These are phyloP conservation scores for Cacoxenus indagator DNA, from an alignment of 2,888 invertebrate species.

Conservation along the genomic window DNA sequence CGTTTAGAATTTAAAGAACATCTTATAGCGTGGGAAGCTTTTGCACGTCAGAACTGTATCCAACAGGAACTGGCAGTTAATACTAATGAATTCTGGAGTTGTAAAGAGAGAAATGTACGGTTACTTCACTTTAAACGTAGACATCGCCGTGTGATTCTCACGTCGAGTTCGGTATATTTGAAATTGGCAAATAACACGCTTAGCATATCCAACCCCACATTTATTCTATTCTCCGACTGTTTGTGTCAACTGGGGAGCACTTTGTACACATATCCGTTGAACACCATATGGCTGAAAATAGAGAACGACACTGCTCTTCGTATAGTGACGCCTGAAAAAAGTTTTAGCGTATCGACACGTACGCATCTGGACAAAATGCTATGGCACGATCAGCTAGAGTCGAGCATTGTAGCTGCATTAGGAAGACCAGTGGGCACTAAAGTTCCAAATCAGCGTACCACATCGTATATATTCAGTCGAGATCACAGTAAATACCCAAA, in stretches of 20 bases:
- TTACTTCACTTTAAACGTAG: slow-evolving; percentile 72
- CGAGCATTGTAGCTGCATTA: slow-evolving; percentile 79
- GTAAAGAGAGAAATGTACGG: slow-evolving; percentile 67
- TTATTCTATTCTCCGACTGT: slow-evolving; percentile 85
- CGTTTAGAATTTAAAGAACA: slow-evolving; percentile 60
- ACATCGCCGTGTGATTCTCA: slow-evolving; percentile 82
- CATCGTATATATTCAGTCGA: slow-evolving; percentile 78
- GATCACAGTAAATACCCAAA: slow-evolving; percentile 81
- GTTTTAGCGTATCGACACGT: slow-evolving; percentile 76
- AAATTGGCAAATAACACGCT: slow-evolving; percentile 81
- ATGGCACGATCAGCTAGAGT: slow-evolving; percentile 84
- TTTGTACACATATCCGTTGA: slow-evolving; percentile 78
- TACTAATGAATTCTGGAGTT: slow-evolving; percentile 68
- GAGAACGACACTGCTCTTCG: slow-evolving; percentile 79
- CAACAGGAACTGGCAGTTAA: slow-evolving; percentile 66
- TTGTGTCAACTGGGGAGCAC: slow-evolving; percentile 81
- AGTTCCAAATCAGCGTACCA: slow-evolving; percentile 78
- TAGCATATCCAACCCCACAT: slow-evolving; percentile 78
- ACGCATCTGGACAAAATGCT: slow-evolving; percentile 80
- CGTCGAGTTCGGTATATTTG: slow-evolving; percentile 81
- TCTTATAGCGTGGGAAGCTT: slow-evolving; percentile 62
- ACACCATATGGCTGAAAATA: slow-evolving; percentile 85
- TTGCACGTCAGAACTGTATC: slow-evolving; percentile 59
- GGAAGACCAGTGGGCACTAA: slow-evolving; percentile 75
- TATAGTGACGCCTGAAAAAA: slow-evolving; percentile 85